Evolutionary conservation across 2,113 vertebrate species (phyloP), one percentile per base, ranked within the genome.

Genomic region (Larimichthys polyactis): DNA sequence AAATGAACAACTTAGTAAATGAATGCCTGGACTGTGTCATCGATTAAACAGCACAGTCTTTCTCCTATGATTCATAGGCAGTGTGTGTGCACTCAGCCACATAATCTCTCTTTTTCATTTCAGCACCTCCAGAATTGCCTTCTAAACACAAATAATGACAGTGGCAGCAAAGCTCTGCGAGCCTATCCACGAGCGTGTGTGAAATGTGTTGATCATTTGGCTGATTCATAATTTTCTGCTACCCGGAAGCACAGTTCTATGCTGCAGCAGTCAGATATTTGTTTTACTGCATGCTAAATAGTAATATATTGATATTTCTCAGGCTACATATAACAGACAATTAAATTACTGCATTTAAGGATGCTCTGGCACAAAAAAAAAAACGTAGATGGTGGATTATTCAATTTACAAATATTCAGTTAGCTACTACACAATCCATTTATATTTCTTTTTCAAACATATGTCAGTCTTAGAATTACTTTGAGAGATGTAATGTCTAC

Each of bases 81-180:
- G 83, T 59, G 71, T 77, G 81, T 73, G 87, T 87, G 83, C 87
- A 81, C 62, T 90, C 91, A 88, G 83, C 87, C 87, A 89, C 80
- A 81, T 92, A 91, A 93, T 92, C 90, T 91, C 87, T 89, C 83
- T 92, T 91, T 93, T 92, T 92, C 86, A 88, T 92, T 88, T 90
- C 88, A 92, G 87, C 90, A 90, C 73, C 89, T 87, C 71, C 82
- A 92, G 90, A 92, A 91, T 90, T 91, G 90, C 88, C 76, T 91
- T 91, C 88, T 87, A 89, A 90, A 92, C 85, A 92, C 88, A 91
- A 91, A 90, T 88, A 92, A 93, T 82, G 86, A 91, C 71, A 79
- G 85, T 79, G 83, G 80, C 87, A 90, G 90, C 88, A 85, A 85
- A 87, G 76, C 78, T 77, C 73, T 75, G 73, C 58, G 5, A 80